These are phyloP conservation scores for Sinentomon sp. DNA, from an alignment of 2,888 invertebrate species.

Conservation along the genomic window DNA sequence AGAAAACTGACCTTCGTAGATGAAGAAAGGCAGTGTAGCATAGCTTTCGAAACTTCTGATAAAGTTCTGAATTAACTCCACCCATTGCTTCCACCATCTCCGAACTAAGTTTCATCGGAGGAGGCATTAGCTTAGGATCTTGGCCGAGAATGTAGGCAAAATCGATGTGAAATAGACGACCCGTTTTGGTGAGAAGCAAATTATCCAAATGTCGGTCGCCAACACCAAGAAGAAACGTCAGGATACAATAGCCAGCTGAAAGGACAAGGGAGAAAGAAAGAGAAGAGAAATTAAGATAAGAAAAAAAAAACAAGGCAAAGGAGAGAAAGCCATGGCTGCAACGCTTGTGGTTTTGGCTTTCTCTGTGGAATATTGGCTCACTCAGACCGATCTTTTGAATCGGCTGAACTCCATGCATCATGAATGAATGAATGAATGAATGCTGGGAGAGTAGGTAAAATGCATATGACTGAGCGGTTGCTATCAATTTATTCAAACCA, in stretches of 20 bases:
- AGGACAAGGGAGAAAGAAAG: conserved; percentile 10
- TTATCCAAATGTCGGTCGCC: conserved; percentile 96
- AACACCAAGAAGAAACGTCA: conserved; percentile 88
- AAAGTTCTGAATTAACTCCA: conserved; percentile 64
- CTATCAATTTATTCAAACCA: too few species aligned
- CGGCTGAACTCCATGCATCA: too few species aligned
- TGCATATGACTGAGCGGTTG: too few species aligned
- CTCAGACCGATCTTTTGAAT: too few species aligned
- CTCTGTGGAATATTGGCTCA: too few species aligned
- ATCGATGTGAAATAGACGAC: conserved; percentile 86
- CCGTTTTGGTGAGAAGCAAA: conserved; percentile 61
- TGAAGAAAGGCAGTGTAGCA: conserved; percentile 91
- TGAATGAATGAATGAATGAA: too few species aligned
- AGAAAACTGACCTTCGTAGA: conserved; percentile 37
- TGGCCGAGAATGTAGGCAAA: conserved; percentile 92
- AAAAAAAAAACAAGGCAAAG: too few species aligned
- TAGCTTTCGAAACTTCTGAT: conserved; percentile 73
- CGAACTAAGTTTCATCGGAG: conserved; percentile 93
- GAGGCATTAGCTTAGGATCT: conserved; percentile 94
- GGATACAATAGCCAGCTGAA: conserved; percentile 80
- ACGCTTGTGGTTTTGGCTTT: too few species aligned
- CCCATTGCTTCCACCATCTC: conserved; percentile 99
- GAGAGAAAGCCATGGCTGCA: too few species aligned
- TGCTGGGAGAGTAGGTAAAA: too few species aligned
- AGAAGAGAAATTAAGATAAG: conserved; percentile 5